Evolutionary conservation across 2,888 invertebrate species (phyloP), one percentile per base, ranked within the genome.

Genomic region (Brachypterus glaber): DNA sequence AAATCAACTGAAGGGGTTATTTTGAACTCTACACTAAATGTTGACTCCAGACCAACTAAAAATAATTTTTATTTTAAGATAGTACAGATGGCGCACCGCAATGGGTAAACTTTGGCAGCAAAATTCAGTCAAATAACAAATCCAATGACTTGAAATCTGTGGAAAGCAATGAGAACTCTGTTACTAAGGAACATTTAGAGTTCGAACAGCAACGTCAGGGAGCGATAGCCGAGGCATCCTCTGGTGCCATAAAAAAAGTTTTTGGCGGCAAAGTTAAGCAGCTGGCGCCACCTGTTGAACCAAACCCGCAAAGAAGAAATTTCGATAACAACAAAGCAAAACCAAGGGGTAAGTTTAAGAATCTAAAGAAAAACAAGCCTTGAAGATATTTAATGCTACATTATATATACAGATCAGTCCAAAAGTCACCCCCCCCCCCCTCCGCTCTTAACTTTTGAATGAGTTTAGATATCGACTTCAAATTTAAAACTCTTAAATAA

Each of bases 91-190:
- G 86, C 1, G 89, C 91, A 2, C 91, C 88, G 27, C 81, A 85
- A 25, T 93, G 92, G 89, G 88, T 91, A 51, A 82, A 90, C 21
- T 92, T 93, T 68, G 92, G 92, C 0, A 79, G 83, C 54, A 79
- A 77, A 55, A 72, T 87, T 37, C 69, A 79, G 50, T 71, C 73
- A 35, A 63, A 71, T 3, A 58, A 63, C 18, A 64, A 73, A 16
- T 67, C 73, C 26, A 77, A 80, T 43, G 74, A 74, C 52, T 86
- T 86, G 45, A 86, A 84, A 58, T 80, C 83, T 40, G 60, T 84
- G 16, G 69, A 69, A 41, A 70, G 69, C 33, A 73, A 73, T 35
- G 66, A 68, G 7, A 77, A 77, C 58, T 77, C 82, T 37, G 69
- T 69, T 41, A 60, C 60, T 4, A 27, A 27, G 12, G 84, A 84